Evolutionary conservation across 1,140 invertebrate genomes (phyloP), one percentile per base, ranked within the genome.

Genomic region (Mercenaria mercenaria): DNA sequence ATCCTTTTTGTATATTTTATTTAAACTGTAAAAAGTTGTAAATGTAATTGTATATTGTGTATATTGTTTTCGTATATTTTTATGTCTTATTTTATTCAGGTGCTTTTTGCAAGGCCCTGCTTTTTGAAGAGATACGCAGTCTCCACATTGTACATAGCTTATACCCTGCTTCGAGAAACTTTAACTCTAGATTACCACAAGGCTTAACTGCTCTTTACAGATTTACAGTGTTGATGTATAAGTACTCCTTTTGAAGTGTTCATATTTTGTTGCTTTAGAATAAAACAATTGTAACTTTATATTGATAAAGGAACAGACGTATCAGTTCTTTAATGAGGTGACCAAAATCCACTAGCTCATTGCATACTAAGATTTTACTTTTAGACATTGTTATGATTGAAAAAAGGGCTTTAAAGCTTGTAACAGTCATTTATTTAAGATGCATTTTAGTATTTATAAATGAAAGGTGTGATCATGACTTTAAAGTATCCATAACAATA

Each of bases 71-170:
- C 34, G 20, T 80, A 34, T 80, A 34, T 59, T 34, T 34, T 56
- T 56, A 23, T 80, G 26, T 39, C 47, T 47, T 50, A 69, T 84
- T 29, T 47, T 84, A 84, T 32, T 50, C 81, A 69, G 81, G 81
- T 69, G 81, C 81, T 84, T 84, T n/a, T 37, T 80, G 77, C 69
- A 39, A 26, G 41, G 72, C 39, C 81, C 81, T 84, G 81, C 81
- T 84, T 84, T 64, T 29, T 74, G 43, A 43, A 43, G 81, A 84
- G 81, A 84, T 84, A 84, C 64, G 32, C 64, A 69, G 81, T 84
- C 81, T 84, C 81, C 81, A 84, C 81, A 84, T 41, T 84, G 81
- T 84, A 84, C 23, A 80, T 59, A 80, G 77, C 77, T 76, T 76
- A 76, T 43, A 76, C 72, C 72, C 72, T n/a, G 72, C 72, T 76